phyloP scores from a whole-genome alignment of 2,888 invertebrate genomes.

The Empis stercorea region DNA sequence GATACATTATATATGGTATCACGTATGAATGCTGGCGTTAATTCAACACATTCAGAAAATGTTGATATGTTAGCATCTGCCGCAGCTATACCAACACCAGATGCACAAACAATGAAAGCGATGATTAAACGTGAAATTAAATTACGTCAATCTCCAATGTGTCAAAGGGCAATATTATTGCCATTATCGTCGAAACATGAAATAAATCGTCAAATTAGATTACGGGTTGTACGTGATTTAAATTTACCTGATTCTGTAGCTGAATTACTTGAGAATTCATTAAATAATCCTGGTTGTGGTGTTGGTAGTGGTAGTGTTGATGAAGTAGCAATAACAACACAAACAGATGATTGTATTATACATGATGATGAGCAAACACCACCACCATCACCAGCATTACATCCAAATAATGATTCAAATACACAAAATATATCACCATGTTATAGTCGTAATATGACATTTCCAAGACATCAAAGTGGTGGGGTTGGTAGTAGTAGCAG shows the following conservation, averaged over 20 bases:
- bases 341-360: constrained; percentile 23
- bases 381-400: constrained; percentile 37
- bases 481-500: constrained; percentile 16
- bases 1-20: constrained; percentile 85
- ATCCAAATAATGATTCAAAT: not conserved
- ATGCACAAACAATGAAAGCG: constrained; percentile 57
- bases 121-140: constrained; percentile 80
- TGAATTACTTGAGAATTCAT: constrained; percentile 52
- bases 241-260: constrained; percentile 83
- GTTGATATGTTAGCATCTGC: constrained; percentile 53
- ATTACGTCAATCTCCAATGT: constrained; percentile 63
- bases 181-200: constrained; percentile 64
- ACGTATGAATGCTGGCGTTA: constrained; percentile 28
- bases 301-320: constrained; percentile 15
- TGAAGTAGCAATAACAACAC: constrained; percentile 24
- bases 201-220: constrained; percentile 63
- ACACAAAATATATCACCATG: constrained; percentile 35
- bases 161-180: constrained; percentile 62
- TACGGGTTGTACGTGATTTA: constrained; percentile 87
- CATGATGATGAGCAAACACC: constrained; percentile 27
- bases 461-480: constrained; percentile 39
- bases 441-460: constrained; percentile 50
- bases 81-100: constrained; percentile 59
- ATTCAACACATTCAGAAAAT: constrained; percentile 30
- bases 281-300: constrained; percentile 22